Conservation (phyloP, 2,113 vertebrate genomes). For the Barnardius zonarius region DNA sequence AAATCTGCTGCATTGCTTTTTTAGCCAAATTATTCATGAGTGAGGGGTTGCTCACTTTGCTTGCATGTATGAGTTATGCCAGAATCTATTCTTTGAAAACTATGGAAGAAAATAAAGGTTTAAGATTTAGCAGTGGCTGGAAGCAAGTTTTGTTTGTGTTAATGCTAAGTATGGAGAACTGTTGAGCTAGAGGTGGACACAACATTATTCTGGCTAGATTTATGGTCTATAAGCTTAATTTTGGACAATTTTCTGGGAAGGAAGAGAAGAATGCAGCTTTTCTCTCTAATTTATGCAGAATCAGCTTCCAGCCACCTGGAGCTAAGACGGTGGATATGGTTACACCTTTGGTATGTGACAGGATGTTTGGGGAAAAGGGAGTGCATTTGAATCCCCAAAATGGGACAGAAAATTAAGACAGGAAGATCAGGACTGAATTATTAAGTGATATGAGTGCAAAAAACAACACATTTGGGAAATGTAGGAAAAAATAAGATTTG, state of each 20-base stretch:
- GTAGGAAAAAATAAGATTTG: constrained; percentile 29
- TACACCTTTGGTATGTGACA: constrained; percentile 48
- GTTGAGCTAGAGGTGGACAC: not conserved
- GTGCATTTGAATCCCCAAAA: constrained; percentile 27
- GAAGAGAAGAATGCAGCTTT: constrained; percentile 25
- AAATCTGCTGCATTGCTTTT: not conserved
- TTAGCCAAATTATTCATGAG: not conserved
- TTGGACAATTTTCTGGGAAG: not conserved
- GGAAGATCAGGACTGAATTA: constrained; percentile 55
- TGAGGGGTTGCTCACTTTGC: not conserved
- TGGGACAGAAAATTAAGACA: constrained; percentile 37
- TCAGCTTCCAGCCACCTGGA: constrained; percentile 52
- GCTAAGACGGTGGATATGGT: not conserved
- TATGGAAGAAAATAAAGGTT: not conserved
- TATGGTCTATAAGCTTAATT: not conserved
- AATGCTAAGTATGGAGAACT: not conserved
- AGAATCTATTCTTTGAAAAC: not conserved
- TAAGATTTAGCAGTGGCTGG: not conserved
- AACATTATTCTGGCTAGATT: constrained; percentile 9
- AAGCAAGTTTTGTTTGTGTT: not conserved
- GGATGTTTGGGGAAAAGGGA: constrained; percentile 37
- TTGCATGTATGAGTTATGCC: rapidly evolving
- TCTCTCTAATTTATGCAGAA: constrained; percentile 36
- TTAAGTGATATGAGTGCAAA: constrained; percentile 47
- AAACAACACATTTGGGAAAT: constrained; percentile 24